Conservation (phyloP, 2,888 invertebrate species). For the Ochropleura plecta region DNA sequence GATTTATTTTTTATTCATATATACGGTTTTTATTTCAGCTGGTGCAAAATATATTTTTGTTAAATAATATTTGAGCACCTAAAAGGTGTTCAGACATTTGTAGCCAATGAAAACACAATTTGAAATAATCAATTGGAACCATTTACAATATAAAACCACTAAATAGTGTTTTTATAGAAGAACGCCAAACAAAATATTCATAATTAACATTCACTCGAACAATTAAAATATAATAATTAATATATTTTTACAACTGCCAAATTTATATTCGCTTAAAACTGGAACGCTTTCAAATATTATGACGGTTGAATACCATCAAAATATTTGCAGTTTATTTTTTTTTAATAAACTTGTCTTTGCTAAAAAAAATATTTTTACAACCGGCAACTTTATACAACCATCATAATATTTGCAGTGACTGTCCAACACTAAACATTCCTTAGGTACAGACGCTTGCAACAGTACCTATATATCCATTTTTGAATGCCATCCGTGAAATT, state of each 20-base stretch:
- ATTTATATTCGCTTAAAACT: no score
- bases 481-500: conserved; percentile 77
- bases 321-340: no score
- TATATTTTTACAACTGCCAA: no score
- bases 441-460: conserved; percentile 60
- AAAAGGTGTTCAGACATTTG: neutral
- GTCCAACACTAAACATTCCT: conserved; percentile 52
- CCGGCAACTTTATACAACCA: conserved; percentile 8
- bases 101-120: neutral
- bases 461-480: conserved; percentile 71
- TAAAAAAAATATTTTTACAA: conserved; percentile 7
- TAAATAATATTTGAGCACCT: conserved; percentile 2
- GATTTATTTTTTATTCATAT: neutral
- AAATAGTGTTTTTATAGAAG: no score
- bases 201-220: neutral
- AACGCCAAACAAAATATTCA: conserved; percentile 1
- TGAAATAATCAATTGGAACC: neutral
- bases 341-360: neutral
- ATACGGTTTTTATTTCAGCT: neutral
- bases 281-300: no score
- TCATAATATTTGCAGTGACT: conserved; percentile 38
- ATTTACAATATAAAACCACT: neutral
- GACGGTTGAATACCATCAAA: no score
- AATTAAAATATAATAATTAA: no score
- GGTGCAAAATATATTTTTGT: neutral